A percentile compares a stretch with the other conserved stretches of the same genome.
These are phyloP conservation scores for Phylloscopus trochiloides DNA, from an alignment of 2,113 vertebrate species.

Conservation along the genomic window DNA sequence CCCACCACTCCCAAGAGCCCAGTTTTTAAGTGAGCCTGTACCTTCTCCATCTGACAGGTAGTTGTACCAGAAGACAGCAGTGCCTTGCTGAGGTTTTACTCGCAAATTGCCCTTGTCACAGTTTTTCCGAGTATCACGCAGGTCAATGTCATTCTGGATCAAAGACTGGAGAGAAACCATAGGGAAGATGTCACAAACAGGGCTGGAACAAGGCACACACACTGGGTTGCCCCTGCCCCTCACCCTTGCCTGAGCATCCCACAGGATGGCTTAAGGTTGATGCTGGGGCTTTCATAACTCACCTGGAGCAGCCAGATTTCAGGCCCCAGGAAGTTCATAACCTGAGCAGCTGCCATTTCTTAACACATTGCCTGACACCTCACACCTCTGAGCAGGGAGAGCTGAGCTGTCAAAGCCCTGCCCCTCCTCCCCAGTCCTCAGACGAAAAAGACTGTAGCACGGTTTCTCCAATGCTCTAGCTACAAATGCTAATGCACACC, in stretches of 20 bases:
- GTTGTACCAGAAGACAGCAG: conserved; percentile 96
- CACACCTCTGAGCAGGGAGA: neutral
- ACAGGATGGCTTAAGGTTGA: neutral
- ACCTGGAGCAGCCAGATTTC: neutral
- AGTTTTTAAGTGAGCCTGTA: conserved; percentile 24
- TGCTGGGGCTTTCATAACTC: neutral
- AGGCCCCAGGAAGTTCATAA: neutral
- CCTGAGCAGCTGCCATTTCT: neutral
- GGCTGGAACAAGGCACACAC: fast-evolving
- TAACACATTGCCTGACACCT: neutral
- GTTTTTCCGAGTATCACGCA: conserved; percentile 90
- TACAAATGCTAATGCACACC: neutral
- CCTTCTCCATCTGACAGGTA: conserved; percentile 95
- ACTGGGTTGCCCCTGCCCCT: neutral
- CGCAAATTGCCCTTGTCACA: conserved; percentile 90
- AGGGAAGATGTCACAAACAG: neutral
- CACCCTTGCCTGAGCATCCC: neutral
- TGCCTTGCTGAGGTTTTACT: conserved; percentile 87
- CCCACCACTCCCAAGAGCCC: neutral
- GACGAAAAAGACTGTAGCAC: neutral
- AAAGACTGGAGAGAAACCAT: conserved; percentile 77
- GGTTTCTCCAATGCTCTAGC: neutral
- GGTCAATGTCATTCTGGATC: conserved; percentile 89
- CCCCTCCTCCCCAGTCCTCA: neutral
- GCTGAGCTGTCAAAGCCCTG: neutral